Percentiles rank a stretch among this genome's conserved stretches.
These are phyloP conservation scores for Fragum fragum DNA, from an alignment of 2,888 invertebrate genomes.

Conservation along the genomic window DNA sequence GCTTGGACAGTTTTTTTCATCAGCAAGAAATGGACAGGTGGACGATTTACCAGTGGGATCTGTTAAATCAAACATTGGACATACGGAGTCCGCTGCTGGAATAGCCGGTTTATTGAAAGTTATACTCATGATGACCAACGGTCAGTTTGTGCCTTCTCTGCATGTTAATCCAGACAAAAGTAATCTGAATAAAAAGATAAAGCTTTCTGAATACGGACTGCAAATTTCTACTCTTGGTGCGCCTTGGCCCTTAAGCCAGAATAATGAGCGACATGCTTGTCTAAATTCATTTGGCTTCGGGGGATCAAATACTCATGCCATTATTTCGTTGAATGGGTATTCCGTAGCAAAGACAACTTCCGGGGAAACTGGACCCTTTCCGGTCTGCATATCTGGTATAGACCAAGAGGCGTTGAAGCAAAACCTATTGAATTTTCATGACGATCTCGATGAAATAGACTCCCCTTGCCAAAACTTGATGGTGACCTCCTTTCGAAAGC, in stretches of 20 bases:
- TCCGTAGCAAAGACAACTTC: neutral
- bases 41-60: constrained; percentile 68
- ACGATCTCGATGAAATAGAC: neutral
- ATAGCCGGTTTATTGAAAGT: constrained; percentile 74
- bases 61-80: constrained; percentile 76
- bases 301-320: constrained; percentile 72
- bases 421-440: neutral
- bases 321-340: constrained; percentile 42
- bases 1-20: constrained; percentile 49
- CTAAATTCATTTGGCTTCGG: constrained; percentile 76
- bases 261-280: constrained; percentile 47
- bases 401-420: constrained; percentile 7
- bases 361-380: neutral
- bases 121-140: constrained; percentile 72
- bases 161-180: constrained; percentile 55
- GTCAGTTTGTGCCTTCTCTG: constrained; percentile 69
- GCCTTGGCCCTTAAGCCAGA: constrained; percentile 40
- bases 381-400: constrained; percentile 17
- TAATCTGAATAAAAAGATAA: constrained; percentile 48
- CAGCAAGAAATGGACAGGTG: neutral
- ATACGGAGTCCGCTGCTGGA: constrained; percentile 74
- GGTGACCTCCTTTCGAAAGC: constrained; percentile 62
- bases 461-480: constrained; percentile 42
- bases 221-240: constrained; percentile 59
- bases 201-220: constrained; percentile 53